Conservation (phyloP, 2,888 invertebrate species). For the Ichneumon xanthorius region DNA sequence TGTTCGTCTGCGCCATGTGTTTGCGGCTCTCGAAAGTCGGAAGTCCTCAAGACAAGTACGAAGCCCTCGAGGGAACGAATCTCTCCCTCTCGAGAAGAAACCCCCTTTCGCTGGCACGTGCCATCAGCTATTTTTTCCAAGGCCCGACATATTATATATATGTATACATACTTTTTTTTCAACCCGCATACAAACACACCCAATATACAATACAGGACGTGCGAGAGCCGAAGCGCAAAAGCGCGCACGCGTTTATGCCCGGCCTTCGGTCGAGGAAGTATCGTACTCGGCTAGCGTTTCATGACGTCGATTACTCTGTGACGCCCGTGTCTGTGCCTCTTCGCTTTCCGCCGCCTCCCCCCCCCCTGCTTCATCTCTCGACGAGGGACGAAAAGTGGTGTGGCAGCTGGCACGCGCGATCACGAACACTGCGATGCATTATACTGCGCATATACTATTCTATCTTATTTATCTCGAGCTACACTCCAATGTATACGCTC, state of each 20-base stretch:
- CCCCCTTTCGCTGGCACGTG: constrained; percentile 35
- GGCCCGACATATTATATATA: neutral
- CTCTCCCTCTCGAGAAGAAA: constrained; percentile 1
- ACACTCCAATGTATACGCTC: constrained; percentile 68
- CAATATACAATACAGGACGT: neutral
- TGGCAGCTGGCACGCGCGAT: constrained; percentile 52
- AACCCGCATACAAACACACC: neutral
- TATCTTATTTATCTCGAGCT: constrained; percentile 32
- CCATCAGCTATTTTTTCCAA: constrained; percentile 14
- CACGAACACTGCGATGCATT: neutral
- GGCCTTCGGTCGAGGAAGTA: constrained; percentile 7
- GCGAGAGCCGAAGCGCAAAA: constrained; percentile 11
- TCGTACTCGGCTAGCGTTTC: constrained; percentile 28
- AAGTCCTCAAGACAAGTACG: constrained; percentile 20
- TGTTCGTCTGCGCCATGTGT: neutral
- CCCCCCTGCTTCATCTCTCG: neutral
- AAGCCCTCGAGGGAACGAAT: constrained; percentile 6
- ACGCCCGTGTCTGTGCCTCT: constrained; percentile 25
- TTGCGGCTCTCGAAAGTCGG: constrained; percentile 11
- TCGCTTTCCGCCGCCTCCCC: neutral
- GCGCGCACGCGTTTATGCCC: constrained; percentile 20
- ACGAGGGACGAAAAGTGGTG: constrained; percentile 38
- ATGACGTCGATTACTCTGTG: constrained; percentile 38
- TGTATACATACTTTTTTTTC: neutral
- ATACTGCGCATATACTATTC: constrained; percentile 8